These are phyloP conservation scores for Ammodytes marinus DNA, from an alignment of 2,113 vertebrate species.

Conservation along the genomic window DNA sequence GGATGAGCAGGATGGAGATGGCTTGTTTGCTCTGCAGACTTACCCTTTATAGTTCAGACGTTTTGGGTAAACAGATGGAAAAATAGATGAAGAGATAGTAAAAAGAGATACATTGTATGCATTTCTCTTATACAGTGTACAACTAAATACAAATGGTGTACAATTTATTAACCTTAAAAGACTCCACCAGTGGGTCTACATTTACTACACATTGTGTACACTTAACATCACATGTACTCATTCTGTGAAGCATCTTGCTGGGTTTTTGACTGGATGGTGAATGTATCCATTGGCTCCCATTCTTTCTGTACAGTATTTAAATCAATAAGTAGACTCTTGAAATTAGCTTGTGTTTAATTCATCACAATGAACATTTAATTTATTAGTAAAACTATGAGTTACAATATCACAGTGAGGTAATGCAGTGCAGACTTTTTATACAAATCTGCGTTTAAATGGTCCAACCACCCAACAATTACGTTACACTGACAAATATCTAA, in stretches of 20 bases:
- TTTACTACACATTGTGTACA: background rate
- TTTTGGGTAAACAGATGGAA: background rate
- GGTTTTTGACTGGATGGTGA: background rate
- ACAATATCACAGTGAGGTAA: background rate
- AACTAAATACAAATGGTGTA: background rate
- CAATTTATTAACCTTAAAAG: background rate
- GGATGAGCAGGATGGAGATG: slow-evolving; percentile 20
- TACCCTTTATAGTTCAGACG: background rate
- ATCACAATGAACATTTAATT: background rate
- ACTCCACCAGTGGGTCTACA: background rate
- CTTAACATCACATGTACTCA: background rate
- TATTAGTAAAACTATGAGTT: background rate
- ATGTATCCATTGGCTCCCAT: background rate
- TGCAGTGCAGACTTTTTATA: background rate
- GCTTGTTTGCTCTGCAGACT: slow-evolving; percentile 26
- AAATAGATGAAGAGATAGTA: background rate
- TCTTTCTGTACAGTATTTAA: background rate
- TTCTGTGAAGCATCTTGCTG: background rate
- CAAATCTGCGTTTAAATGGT: background rate
- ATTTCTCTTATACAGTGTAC: background rate
- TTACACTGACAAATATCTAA: slow-evolving; percentile 3
- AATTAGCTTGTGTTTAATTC: background rate
- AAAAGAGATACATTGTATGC: background rate
- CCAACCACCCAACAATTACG: background rate
- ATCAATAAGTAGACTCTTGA: background rate